Evolutionary conservation across 1,140 invertebrate species (phyloP).

Genomic region (Parapsyche elsis): DNA sequence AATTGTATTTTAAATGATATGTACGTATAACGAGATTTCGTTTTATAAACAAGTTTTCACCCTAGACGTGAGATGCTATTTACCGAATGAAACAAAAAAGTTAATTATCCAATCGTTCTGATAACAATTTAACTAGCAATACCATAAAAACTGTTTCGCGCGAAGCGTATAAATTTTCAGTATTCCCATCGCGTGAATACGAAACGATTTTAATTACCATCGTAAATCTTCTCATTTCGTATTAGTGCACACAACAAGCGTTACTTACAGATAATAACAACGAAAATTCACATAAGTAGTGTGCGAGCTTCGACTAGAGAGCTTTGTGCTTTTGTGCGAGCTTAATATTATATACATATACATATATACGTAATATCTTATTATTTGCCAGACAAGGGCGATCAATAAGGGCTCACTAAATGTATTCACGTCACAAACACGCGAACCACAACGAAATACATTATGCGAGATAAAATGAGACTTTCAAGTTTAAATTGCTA

Average conservation of each 20-base stretch:
- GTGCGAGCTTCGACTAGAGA: background rate
- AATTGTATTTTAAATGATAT: too few species aligned
- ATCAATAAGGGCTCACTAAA: slow-evolving; percentile 25
- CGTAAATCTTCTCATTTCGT: slow-evolving; percentile 4
- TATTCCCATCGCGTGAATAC: background rate
- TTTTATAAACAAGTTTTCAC: too few species aligned
- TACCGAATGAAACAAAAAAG: too few species aligned
- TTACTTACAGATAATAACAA: background rate
- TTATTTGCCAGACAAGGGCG: slow-evolving; percentile 31
- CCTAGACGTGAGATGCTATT: too few species aligned
- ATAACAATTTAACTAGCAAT: too few species aligned
- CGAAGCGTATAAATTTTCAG: background rate
- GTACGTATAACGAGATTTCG: too few species aligned
- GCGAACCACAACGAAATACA: slow-evolving; percentile 26
- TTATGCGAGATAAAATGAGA: background rate
- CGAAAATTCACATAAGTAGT: background rate
- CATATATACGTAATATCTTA: slow-evolving; percentile 26
- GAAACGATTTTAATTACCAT: slow-evolving; percentile 11
- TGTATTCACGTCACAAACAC: slow-evolving; percentile 32
- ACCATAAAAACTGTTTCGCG: too few species aligned
- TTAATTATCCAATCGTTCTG: too few species aligned
- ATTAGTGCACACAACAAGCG: background rate
- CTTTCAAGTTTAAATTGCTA: too few species aligned
- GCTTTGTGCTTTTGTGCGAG: slow-evolving; percentile 16
- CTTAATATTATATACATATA: too few species aligned